Evolutionary conservation across 2,888 invertebrate species (phyloP).

Genomic region (Drosophila barbarae): DNA sequence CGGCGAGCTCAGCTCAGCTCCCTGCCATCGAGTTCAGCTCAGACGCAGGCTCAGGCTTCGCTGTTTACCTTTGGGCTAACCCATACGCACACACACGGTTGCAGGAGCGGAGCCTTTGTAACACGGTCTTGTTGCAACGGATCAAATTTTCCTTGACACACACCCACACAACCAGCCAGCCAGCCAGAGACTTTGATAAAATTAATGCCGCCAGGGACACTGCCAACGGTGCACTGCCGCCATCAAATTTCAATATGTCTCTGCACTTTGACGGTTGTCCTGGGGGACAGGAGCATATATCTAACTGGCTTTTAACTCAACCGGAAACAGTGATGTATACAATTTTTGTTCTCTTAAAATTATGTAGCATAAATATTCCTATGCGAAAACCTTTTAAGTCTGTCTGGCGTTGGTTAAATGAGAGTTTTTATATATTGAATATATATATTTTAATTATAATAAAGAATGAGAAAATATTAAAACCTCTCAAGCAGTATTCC

Average conservation of each 20-base stretch:
- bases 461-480: no score
- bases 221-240: constrained; percentile 9
- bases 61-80: constrained; percentile 34
- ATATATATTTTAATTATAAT: not conserved
- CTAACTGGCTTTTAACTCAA: constrained; percentile 23
- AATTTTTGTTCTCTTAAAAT: not conserved
- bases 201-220: constrained; percentile 36
- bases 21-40: constrained; percentile 6
- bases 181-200: constrained; percentile 32
- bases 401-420: not conserved
- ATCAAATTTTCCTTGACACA: constrained; percentile 42
- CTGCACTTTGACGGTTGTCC: constrained; percentile 38
- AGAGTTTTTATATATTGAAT: not conserved
- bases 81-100: not conserved
- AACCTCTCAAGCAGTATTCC: no score
- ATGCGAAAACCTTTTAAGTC: no score
- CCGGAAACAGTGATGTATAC: not conserved
- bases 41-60: constrained; percentile 5
- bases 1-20: constrained; percentile 8
- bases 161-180: constrained; percentile 10
- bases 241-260: constrained; percentile 49
- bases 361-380: not conserved
- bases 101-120: constrained; percentile 56
- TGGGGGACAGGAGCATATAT: constrained; percentile 6
- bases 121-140: constrained; percentile 43